Evolutionary conservation across 2,797 vertebrate genomes (phyloP), one percentile per base, ranked within the genome.

Genomic region (Malurus leucopterus): DNA sequence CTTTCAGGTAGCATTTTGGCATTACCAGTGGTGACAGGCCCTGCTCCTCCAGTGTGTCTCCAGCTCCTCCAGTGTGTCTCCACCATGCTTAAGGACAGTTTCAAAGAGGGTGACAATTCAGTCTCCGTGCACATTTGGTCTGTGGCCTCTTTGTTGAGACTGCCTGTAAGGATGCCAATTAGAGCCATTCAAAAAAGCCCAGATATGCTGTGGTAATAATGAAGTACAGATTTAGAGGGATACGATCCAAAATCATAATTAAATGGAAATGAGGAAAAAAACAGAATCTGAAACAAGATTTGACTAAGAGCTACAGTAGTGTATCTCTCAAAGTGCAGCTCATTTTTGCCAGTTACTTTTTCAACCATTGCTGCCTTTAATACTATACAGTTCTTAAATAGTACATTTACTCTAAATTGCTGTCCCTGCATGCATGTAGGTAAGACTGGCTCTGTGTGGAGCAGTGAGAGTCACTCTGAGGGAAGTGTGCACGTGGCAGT

Each of bases 201-300:
- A 95, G 84, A 94, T 95, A 95, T 71, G 76, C 84, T 88, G 76
- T 90, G 85, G 84, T 95, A 95, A 95, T 90, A 95, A 92, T 65
- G 84, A 95, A 88, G 58, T 86, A 92, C 85, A 86, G 84, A 95
- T 90, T 94, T 95, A 94, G 93, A 96, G 89, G 62, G 86, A 93
- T 93, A 94, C 74, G 93, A 92, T 93, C 87, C 90, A 95, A 95
- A 95, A 95, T 94, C 94, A 92, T 92, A 95, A 95, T 95, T 95
- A 94, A 93, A 95, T 94, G 92, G 87, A 95, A 94, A 95, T 90
- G 76, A 95, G 92, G 93, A 76, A 75, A 95, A 95, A 95, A 41
- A 75, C 78, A 89, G 89, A 93, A 92, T 92, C 57, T 75, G 74
- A 92, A 95, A 95, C 88, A 94, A 90, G 88, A 94, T 93, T 94